Conservation (phyloP, 1,140 invertebrate genomes). For the Bombus sylvicola region DNA sequence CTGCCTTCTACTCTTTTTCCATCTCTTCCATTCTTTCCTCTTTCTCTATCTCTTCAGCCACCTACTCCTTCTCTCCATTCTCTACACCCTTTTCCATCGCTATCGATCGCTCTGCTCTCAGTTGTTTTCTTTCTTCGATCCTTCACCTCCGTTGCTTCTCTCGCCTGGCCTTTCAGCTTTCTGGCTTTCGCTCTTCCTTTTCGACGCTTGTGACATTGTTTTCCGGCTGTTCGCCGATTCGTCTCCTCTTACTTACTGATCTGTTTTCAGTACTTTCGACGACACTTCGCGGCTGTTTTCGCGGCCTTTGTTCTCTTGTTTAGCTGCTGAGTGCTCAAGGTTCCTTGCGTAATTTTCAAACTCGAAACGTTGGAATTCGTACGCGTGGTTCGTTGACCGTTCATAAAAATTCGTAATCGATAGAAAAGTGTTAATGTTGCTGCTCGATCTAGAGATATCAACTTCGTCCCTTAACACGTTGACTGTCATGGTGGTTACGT, state of each 20-base stretch:
- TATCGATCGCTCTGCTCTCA: not conserved
- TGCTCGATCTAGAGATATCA: not conserved
- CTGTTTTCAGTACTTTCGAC: not conserved
- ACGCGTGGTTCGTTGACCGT: too few relatives aligned
- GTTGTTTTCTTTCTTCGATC: not conserved
- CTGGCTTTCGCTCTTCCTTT: not conserved
- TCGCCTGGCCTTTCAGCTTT: not conserved
- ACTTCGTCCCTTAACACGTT: not conserved
- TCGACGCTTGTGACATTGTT: not conserved
- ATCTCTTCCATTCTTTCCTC: not conserved
- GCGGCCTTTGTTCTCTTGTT: not conserved
- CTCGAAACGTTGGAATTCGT: not conserved
- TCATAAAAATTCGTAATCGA: not conserved
- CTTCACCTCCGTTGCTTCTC: too few relatives aligned
- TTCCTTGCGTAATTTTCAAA: not conserved
- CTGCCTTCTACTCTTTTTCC: constrained; percentile 36
- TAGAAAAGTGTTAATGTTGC: not conserved
- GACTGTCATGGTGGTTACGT: too few relatives aligned
- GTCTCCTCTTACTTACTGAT: too few relatives aligned
- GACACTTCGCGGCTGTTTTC: not conserved
- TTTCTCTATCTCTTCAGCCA: not conserved
- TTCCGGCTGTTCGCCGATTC: too few relatives aligned
- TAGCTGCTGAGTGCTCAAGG: too few relatives aligned
- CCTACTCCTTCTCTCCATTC: not conserved
- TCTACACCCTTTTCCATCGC: not conserved